Conservation (phyloP, 2,888 invertebrate species). For the Trypoxylon attenuatum region DNA sequence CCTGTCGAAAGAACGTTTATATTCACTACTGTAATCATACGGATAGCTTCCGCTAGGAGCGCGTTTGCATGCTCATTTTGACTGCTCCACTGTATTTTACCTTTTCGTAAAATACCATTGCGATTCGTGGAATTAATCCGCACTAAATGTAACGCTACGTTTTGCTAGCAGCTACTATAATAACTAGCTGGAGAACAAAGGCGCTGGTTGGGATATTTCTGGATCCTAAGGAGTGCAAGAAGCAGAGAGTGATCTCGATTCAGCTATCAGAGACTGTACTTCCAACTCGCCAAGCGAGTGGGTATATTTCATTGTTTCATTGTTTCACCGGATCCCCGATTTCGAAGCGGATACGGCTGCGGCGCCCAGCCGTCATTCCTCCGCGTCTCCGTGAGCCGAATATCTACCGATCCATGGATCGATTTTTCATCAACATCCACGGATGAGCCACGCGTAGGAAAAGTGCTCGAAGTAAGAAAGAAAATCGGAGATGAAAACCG, state of each 20-base stretch:
- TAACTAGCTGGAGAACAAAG: too few species aligned
- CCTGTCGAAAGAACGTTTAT: background rate
- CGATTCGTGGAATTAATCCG: too few species aligned
- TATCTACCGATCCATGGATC: conserved; percentile 51
- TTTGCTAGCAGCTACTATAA: too few species aligned
- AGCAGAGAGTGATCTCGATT: too few species aligned
- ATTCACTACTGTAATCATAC: background rate
- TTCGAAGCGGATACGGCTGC: conserved; percentile 44
- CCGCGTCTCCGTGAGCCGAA: conserved; percentile 38
- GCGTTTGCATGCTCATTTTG: background rate
- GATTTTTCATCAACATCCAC: conserved; percentile 54
- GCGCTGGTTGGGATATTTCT: too few species aligned
- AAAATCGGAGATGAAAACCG: background rate
- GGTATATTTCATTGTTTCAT: conserved; percentile 52
- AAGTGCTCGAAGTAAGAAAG: conserved; percentile 20
- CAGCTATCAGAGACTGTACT: too few species aligned
- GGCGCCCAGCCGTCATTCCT: conserved; percentile 43
- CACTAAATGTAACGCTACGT: too few species aligned
- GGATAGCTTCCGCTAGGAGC: background rate
- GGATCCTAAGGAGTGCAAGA: too few species aligned
- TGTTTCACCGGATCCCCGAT: conserved; percentile 38
- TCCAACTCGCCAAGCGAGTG: too few species aligned
- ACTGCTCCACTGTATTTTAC: too few species aligned
- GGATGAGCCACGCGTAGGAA: conserved; percentile 27
- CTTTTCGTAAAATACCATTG: too few species aligned